A percentile compares a stretch with the other conserved stretches of the same genome.
Conservation (phyloP, 2,113 vertebrate genomes). For the Notothenia rossii region DNA sequence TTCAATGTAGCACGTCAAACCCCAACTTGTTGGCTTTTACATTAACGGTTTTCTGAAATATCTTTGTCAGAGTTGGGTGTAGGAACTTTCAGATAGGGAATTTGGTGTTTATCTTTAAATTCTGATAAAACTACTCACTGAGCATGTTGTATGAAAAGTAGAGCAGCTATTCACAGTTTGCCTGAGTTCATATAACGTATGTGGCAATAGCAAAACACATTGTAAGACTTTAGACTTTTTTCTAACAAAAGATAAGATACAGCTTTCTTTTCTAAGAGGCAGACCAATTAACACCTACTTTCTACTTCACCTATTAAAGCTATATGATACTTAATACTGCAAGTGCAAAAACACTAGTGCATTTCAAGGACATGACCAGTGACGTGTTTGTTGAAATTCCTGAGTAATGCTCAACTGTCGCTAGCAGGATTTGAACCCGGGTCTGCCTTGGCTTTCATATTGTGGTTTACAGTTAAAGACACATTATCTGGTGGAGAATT, state of each 20-base stretch:
- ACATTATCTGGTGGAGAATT: neutral
- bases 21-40: neutral
- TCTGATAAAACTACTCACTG: neutral
- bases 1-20: neutral
- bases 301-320: neutral
- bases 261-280: neutral
- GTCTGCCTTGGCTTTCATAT: neutral
- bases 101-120: neutral
- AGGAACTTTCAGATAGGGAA: neutral
- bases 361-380: neutral
- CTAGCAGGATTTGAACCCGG: neutral
- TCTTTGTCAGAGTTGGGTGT: neutral
- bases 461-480: neutral
- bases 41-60: neutral
- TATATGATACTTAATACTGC: neutral
- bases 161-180: neutral
- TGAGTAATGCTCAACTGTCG: neutral
- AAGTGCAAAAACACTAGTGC: neutral
- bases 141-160: neutral
- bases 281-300: neutral
- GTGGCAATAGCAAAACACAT: neutral
- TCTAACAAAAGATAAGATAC: neutral
- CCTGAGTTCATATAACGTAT: neutral
- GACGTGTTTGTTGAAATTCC: constrained; percentile 1
- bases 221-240: too few species aligned